Evolutionary conservation across 2,797 vertebrate species (phyloP), one percentile per base, ranked within the genome.

Genomic region (Erethizon dorsatum): DNA sequence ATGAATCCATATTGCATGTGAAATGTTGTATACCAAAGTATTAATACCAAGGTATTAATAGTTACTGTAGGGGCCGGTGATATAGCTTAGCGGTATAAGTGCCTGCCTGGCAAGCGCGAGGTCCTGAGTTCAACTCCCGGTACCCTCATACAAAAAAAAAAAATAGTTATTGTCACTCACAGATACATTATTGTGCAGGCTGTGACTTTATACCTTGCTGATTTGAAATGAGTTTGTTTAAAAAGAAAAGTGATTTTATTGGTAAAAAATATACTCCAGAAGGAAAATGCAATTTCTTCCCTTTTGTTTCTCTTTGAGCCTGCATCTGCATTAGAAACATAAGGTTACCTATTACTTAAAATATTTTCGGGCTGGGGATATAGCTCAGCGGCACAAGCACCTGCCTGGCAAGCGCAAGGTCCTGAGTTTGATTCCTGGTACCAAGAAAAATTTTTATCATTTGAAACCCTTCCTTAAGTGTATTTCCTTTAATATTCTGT

Each of bases 141-240:
- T n/a, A n/a, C n/a, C n/a, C n/a, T n/a, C n/a, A n/a, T n/a, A n/a
- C n/a, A n/a, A n/a, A n/a, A n/a, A n/a, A n/a, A n/a, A n/a, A n/a
- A n/a, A 61, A 20, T 2, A 15, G 6, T 87, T 73, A 31, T 93
- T 78, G 31, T 94, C 6, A 75, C 28, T 84, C 41, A 73, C 45
- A 22, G 71, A 57, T 89, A 84, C 52, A 41, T 54, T 88, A 18
- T n/a, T 41, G 15, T 45, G 47, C 61, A 69, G 31, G 3, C 22
- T 75, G 6, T 67, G 56, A 65, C 69, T 88, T 82, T 65, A 41
- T 93, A n/a, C 50, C 67, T 52, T 61, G 50, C 54, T 73, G 1
- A 37, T 88, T 88, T 92, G 75, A 94, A 57, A 75, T 92, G 80
- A 92, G 15, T 26, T 69, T 45, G 37, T 91, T 89, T 95, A 82